These are phyloP conservation scores for Hirtodrosophila cameraria DNA, from an alignment of 2,888 invertebrate species.

Conservation along the genomic window DNA sequence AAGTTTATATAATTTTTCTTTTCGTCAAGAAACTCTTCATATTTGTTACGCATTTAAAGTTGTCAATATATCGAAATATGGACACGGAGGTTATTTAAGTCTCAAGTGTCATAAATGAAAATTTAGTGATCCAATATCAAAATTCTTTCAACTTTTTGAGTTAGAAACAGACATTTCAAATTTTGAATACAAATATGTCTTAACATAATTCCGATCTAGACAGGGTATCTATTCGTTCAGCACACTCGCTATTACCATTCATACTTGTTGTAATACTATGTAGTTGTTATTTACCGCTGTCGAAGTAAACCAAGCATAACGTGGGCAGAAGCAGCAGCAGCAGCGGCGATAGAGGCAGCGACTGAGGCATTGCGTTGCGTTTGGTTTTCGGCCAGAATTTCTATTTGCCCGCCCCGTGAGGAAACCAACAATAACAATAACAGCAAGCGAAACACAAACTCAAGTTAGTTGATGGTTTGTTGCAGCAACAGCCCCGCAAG, in stretches of 20 bases:
- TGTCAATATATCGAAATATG: too few species aligned
- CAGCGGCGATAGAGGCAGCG: too few species aligned
- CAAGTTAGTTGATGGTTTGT: conserved; percentile 26
- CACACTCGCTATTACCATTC: not conserved
- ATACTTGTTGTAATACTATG: conserved; percentile 19
- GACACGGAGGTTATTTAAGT: too few species aligned
- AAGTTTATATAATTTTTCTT: too few species aligned
- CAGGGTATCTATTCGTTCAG: conserved; percentile 7
- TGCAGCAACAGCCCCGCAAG: conserved; percentile 37
- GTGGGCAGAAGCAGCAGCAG: conserved; percentile 43
- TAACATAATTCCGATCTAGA: not conserved
- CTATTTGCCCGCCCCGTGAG: conserved; percentile 31
- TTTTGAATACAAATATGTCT: too few species aligned
- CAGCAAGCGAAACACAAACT: conserved; percentile 21
- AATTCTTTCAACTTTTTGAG: too few species aligned
- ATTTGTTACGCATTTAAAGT: too few species aligned
- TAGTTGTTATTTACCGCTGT: conserved; percentile 37
- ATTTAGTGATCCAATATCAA: too few species aligned
- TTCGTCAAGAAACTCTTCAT: too few species aligned
- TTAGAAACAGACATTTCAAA: too few species aligned
- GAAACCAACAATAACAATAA: conserved; percentile 15
- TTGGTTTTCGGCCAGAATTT: conserved; percentile 49
- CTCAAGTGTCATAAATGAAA: too few species aligned
- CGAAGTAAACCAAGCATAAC: conserved; percentile 68
- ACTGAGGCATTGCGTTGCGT: too few species aligned